phyloP scores from a whole-genome alignment of 1,140 invertebrate species.

The Bombus affinis region DNA sequence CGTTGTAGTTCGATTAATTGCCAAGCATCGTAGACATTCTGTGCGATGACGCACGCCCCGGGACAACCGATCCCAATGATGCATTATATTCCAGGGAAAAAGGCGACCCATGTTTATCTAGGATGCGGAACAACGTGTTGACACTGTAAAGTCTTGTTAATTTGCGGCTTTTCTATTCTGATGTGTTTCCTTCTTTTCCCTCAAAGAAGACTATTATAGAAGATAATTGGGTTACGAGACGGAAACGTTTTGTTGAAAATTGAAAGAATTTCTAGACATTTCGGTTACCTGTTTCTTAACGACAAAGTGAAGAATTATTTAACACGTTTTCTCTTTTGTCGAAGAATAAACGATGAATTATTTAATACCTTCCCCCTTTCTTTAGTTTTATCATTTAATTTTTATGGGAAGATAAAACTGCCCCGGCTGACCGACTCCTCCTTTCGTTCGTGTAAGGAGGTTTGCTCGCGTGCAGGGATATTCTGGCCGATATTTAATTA shows the following conservation, averaged over 20 bases:
- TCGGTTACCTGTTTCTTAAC: background rate
- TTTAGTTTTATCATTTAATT: background rate
- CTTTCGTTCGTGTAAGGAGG: too few species aligned
- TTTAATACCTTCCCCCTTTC: background rate
- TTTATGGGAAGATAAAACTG: background rate
- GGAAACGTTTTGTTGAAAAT: too few species aligned
- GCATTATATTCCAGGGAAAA: slow-evolving; percentile 17
- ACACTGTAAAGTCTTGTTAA: background rate
- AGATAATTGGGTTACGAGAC: background rate
- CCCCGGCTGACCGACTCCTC: too few species aligned
- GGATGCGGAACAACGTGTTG: slow-evolving; percentile 9
- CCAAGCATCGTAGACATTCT: background rate
- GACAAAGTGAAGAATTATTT: background rate
- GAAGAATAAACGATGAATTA: too few species aligned
- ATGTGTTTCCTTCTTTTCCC: too few species aligned
- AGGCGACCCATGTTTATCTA: slow-evolving; percentile 1
- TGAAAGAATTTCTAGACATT: background rate
- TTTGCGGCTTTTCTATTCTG: background rate
- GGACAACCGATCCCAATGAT: slow-evolving; percentile 13
- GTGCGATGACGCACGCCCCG: background rate
- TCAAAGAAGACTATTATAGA: background rate
- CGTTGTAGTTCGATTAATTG: slow-evolving; percentile 19
- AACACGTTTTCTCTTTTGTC: too few species aligned
- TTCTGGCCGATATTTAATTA: too few species aligned
- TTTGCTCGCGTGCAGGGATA: too few species aligned